These are phyloP conservation scores for Octomys mimax DNA, from an alignment of 2,797 vertebrate species.

Conservation along the genomic window DNA sequence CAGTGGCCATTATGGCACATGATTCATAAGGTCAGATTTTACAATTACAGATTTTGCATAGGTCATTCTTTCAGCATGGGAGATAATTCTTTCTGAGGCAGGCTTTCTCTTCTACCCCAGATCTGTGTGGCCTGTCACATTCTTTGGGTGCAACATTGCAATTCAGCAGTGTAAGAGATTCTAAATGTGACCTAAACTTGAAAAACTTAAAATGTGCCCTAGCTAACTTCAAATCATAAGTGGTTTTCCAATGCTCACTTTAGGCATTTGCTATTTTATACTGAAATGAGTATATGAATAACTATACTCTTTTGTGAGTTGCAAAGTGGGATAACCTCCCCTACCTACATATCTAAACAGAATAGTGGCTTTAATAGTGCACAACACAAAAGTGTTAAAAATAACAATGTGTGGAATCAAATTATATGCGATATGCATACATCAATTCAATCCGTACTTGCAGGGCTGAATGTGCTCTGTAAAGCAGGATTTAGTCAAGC, in stretches of 20 bases:
- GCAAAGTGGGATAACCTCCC: not conserved
- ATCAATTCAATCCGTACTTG: not conserved
- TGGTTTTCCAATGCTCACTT: not conserved
- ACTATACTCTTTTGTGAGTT: conserved; percentile 58
- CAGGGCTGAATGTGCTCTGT: conserved; percentile 62
- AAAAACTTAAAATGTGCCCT: conserved; percentile 56
- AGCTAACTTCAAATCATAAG: conserved; percentile 67
- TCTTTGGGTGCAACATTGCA: conserved; percentile 70
- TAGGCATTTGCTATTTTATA: conserved; percentile 64
- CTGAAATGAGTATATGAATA: conserved; percentile 45
- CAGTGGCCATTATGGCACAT: not conserved
- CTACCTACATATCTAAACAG: conserved; percentile 58
- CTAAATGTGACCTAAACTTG: conserved; percentile 68
- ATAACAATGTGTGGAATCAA: conserved; percentile 70
- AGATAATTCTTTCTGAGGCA: conserved; percentile 54
- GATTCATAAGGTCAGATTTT: conserved; percentile 77
- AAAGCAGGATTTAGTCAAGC: conserved; percentile 68
- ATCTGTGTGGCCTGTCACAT: conserved; percentile 55
- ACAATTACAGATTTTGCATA: conserved; percentile 72
- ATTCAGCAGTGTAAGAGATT: conserved; percentile 71
- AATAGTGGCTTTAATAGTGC: conserved; percentile 19
- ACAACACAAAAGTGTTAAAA: conserved; percentile 68
- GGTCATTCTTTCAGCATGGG: conserved; percentile 10
- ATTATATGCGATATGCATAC: conserved; percentile 22
- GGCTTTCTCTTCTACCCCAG: not conserved